Conservation (phyloP, 30 jellyfish, hydroid and myxozoan species). For the Turritopsis rubra region DNA sequence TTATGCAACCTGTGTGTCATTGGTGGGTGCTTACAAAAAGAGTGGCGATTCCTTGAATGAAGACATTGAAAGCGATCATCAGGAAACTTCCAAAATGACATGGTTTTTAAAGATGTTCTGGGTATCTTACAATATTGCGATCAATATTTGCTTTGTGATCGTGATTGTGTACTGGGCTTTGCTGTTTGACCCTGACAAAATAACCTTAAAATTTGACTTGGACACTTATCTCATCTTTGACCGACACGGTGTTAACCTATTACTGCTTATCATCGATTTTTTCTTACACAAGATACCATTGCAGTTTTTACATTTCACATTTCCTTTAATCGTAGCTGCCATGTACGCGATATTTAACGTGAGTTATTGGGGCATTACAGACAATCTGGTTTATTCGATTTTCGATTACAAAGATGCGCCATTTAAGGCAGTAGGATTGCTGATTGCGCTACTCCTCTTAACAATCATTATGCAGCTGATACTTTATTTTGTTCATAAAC, state of each 20-base stretch:
- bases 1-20: not conserved
- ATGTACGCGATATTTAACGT: not conserved
- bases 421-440: not conserved
- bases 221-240: constrained; percentile 13
- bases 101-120: not conserved
- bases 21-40: not conserved
- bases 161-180: constrained; percentile 13
- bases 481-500: not conserved
- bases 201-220: not conserved
- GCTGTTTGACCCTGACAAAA: not conserved
- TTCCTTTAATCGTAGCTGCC: not conserved
- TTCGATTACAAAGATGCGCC: not conserved
- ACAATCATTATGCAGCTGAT: not conserved
- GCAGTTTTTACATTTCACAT: constrained; percentile 7
- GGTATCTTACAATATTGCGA: not conserved
- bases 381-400: not conserved
- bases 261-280: constrained; percentile 8
- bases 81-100: not conserved
- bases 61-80: not conserved
- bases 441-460: not conserved
- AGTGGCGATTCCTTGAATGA: not conserved
- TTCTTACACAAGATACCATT: not conserved
- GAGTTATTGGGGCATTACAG: constrained; percentile 13
- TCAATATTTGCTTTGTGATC: not conserved
- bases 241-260: constrained; percentile 18